Evolutionary conservation across 2,113 vertebrate genomes (phyloP), one percentile per base, ranked within the genome.

Genomic region (Leiothrix lutea): DNA sequence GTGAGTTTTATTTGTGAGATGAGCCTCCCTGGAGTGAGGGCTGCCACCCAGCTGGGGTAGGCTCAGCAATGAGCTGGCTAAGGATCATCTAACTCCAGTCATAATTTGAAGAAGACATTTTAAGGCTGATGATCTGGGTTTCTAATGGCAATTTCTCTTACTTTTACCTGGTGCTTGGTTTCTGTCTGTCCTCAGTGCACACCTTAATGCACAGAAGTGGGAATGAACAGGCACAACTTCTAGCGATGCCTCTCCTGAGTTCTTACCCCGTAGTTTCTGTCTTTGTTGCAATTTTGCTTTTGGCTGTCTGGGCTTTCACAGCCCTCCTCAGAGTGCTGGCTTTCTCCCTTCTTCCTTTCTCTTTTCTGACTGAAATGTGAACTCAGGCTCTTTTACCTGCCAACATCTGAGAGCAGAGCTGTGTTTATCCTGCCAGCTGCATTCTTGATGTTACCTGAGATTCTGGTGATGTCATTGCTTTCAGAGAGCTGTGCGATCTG

Each of bases 341-440:
- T 29, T 29, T 73, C 57, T 64, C 47, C 64, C 42, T 50, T 29
- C 62, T 83, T 67, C 69, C 54, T 57, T 57, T 90, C 29, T 60
- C 65, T 95, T 77, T 79, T 51, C 87, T 93, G 87, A 57, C 67
- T 96, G 78, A 77, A 74, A 82, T 64, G 53, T 94, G 90, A 97
- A 92, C 84, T 96, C 83, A 16, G 70, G 77, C 60, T 86, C 12
- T 86, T 71, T 83, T 83, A 18, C 64, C 56, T 96, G 85, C 86
- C 82, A 92, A n/a, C 88, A 70, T 40, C 71, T 91, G 69, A 86
- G 82, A 67, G 44, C 53, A 56, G 75, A 67, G 74, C 9, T 16
- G 66, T 60, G 80, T 93, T 95, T 95, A 50, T 61, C 73, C 83
- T 42, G 69, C 88, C 70, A 90, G 79, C 92, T 67, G 65, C 50